Evolutionary conservation across 2,888 invertebrate species (phyloP).

Genomic region (Cecidostiba fungosa): DNA sequence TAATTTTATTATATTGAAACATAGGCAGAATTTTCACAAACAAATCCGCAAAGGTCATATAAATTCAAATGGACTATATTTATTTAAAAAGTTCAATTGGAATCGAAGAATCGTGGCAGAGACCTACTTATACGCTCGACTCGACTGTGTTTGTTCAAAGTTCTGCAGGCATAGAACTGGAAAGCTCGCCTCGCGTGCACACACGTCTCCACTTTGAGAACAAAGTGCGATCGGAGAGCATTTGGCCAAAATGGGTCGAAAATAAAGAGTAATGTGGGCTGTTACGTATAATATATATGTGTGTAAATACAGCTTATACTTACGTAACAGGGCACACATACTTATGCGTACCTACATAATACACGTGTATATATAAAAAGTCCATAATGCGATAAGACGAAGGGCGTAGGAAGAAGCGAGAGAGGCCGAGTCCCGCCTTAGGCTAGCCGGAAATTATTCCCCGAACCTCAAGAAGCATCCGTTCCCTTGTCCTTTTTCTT

Average conservation of each 20-base stretch:
- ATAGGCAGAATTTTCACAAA: too few species aligned
- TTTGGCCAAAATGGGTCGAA: not conserved
- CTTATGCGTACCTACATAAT: not conserved
- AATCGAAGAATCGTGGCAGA: conserved; percentile 13
- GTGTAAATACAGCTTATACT: not conserved
- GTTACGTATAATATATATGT: not conserved
- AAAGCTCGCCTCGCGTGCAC: not conserved
- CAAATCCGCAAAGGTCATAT: not conserved
- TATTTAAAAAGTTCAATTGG: not conserved
- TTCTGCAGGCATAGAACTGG: conserved; percentile 6
- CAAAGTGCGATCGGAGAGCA: conserved; percentile 7
- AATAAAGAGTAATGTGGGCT: not conserved
- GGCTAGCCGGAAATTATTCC: conserved; percentile 29
- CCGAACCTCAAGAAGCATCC: conserved; percentile 30
- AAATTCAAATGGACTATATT: not conserved
- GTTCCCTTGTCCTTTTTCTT: not conserved
- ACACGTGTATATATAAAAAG: not conserved
- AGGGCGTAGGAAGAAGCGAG: not conserved
- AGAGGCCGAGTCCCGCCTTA: not conserved
- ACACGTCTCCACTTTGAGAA: not conserved
- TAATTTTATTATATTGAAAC: too few species aligned
- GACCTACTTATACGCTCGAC: not conserved
- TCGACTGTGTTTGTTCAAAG: conserved; percentile 11
- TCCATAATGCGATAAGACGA: not conserved
- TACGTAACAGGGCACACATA: not conserved